Evolutionary conservation across 2,797 vertebrate genomes (phyloP), one percentile per base, ranked within the genome.

Genomic region (Sus cebifrons): DNA sequence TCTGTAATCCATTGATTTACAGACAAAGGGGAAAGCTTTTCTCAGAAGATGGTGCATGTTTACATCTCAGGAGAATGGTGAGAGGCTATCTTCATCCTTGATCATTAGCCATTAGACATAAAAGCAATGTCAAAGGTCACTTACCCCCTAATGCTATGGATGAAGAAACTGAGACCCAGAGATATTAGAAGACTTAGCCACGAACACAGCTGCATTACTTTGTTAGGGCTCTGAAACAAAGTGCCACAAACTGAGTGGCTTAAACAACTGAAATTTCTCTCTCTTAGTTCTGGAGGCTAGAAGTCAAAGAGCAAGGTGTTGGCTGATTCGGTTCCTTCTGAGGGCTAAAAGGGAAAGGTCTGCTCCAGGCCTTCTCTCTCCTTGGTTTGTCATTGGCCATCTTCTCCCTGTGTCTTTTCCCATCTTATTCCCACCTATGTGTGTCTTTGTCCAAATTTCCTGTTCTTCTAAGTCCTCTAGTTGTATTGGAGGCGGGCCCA

Each of bases 61-160:
- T 78, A 56, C 40, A 40, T 73, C 56, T 93, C 56, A 27, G 60
- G 44, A 90, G 77, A 92, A 52, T 79, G 32, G 32, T 14, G 5
- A 89, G 58, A 90, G 27, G 16, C 49, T n/a, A 2, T 60, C 49
- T 79, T 85, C 62, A 85, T 91, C 65, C 11, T 74, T 78, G 27
- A 89, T 82, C 29, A 40, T 75, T 94, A 93, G 85, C 75, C 54
- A 82, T 71, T 65, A 82, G 44, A 95, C 62, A 86, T 60, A 62
- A 70, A 89, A 74, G 36, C 54, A 56, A 9, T 77, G 94, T 85
- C 75, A 78, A 95, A 92, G 71, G 49, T 40, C 58, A 27, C 65
- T 52, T n/a, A 49, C 15, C 5, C 2, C 10, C 18, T 64, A 25
- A 9, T 83, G 13, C 20, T 89, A 49, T 29, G 74, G 54, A 40